Percentiles rank a stretch among this genome's conserved stretches.
Evolutionary conservation across 2,888 invertebrate genomes (phyloP).

Genomic region (Ariolimax columbianus): DNA sequence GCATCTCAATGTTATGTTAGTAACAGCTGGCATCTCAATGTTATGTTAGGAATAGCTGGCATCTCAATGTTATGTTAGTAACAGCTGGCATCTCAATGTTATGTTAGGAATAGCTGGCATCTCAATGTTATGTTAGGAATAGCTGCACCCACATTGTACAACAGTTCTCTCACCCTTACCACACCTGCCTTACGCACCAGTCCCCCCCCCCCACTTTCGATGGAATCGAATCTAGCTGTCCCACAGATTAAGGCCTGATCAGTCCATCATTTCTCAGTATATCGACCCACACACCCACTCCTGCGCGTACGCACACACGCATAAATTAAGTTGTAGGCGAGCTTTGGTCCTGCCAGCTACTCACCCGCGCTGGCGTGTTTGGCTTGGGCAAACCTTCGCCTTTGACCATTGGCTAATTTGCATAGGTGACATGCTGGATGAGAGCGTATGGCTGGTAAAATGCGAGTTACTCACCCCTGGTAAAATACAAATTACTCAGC

Average conservation of each 20-base stretch:
- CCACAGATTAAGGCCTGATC: background rate
- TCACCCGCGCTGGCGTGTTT: conserved; percentile 31
- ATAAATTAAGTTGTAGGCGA: conserved; percentile 28
- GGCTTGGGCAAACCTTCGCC: conserved; percentile 24
- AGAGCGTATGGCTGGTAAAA: conserved; percentile 1
- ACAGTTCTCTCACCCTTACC: no score
- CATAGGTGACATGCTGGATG: conserved; percentile 24
- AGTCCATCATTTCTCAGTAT: background rate
- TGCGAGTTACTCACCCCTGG: conserved; percentile 1
- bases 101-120: no score
- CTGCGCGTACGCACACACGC: conserved; percentile 19
- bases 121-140: no score
- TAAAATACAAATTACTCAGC: background rate
- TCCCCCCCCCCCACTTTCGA: no score
- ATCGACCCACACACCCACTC: conserved; percentile 14
- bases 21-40: no score
- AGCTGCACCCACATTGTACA: no score
- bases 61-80: no score
- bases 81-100: no score
- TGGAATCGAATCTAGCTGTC: background rate
- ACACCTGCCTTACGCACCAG: no score
- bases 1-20: no score
- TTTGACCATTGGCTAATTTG: conserved; percentile 28
- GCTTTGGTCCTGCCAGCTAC: conserved; percentile 7
- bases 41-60: no score